Conservation (phyloP, 2,888 invertebrate species). For the Campoplex capitator region DNA sequence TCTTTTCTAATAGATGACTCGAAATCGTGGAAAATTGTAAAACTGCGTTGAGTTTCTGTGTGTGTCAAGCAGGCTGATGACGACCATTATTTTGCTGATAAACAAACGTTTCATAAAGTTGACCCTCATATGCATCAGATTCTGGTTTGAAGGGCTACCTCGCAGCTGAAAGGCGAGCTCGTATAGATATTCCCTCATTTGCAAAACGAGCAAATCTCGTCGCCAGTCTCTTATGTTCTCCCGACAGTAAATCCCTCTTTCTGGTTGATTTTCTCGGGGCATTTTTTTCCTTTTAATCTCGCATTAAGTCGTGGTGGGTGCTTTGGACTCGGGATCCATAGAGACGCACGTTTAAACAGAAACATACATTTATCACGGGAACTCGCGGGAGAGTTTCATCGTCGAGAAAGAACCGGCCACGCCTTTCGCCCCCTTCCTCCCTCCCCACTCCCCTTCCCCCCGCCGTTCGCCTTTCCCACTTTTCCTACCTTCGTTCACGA, state of each 20-base stretch:
- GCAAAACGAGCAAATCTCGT: conserved; percentile 52
- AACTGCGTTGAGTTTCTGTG: neutral
- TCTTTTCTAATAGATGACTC: neutral
- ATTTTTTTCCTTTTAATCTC: neutral
- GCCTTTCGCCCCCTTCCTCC: conserved; percentile 77
- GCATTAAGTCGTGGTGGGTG: conserved; percentile 12
- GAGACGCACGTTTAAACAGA: conserved; percentile 24
- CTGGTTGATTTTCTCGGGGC: conserved; percentile 21
- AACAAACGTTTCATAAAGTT: neutral
- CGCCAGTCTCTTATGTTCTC: conserved; percentile 23
- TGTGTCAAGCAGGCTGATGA: neutral
- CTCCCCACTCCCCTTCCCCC: conserved; percentile 73
- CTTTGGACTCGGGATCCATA: conserved; percentile 22
- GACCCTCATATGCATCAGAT: neutral
- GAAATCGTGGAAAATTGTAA: neutral
- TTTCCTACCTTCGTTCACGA: conserved; percentile 41
- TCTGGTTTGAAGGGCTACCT: neutral
- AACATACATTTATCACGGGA: conserved; percentile 53
- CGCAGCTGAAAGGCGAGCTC: neutral
- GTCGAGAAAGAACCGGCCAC: conserved; percentile 74
- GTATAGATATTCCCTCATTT: conserved; percentile 29
- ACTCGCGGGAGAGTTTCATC: conserved; percentile 71
- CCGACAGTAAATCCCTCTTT: conserved; percentile 29
- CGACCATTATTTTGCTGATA: neutral
- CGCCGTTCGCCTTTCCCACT: conserved; percentile 55